Conservation (phyloP, 2,888 invertebrate species). For the Corbicula japonica region DNA sequence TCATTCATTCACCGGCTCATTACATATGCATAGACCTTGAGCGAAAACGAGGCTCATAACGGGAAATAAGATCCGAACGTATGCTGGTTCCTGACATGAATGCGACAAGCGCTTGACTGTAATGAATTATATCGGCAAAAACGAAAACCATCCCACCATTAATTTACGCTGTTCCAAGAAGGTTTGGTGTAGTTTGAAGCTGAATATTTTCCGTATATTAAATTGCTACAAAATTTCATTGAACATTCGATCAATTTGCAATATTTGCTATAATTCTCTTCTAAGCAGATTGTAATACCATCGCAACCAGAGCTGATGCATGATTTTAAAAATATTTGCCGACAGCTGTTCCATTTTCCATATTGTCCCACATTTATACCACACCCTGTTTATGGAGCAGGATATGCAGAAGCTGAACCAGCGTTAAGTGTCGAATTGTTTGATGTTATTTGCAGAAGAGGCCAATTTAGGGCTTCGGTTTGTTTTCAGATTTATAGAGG, state of each 20-base stretch:
- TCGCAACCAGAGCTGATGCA: no score
- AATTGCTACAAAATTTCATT: background rate
- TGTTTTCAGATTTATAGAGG: conserved; percentile 41
- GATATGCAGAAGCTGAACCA: conserved; percentile 58
- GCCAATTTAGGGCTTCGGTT: conserved; percentile 43
- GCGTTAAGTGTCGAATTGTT: conserved; percentile 43
- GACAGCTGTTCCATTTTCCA: conserved; percentile 62
- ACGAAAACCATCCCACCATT: conserved; percentile 19
- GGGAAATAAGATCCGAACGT: conserved; percentile 55
- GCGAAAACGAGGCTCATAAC: conserved; percentile 57
- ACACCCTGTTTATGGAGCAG: conserved; percentile 68
- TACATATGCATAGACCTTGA: conserved; percentile 62
- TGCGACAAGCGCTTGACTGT: background rate
- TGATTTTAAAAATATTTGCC: no score
- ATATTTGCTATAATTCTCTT: background rate
- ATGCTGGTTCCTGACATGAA: conserved; percentile 38
- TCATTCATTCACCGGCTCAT: conserved; percentile 65
- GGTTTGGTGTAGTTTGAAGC: background rate
- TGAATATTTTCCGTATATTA: background rate
- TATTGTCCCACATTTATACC: conserved; percentile 58
- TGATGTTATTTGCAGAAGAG: conserved; percentile 52
- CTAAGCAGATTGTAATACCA: no score
- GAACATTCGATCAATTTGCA: background rate
- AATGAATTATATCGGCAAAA: background rate
- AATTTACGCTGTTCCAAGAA: conserved; percentile 23